phyloP scores from a whole-genome alignment of 1,140 invertebrate species.

The Caerostris extrusa region DNA sequence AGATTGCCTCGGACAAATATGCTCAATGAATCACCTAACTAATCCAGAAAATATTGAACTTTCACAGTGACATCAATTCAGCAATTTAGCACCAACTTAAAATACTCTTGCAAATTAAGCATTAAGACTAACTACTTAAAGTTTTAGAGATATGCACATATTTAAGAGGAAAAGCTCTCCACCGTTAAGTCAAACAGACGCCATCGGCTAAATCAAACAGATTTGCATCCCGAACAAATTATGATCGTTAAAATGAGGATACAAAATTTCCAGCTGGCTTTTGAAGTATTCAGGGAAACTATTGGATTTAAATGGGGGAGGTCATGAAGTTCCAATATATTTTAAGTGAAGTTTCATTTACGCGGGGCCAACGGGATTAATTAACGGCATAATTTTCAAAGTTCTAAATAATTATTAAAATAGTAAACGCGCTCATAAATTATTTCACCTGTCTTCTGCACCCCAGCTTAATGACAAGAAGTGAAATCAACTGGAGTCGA shows the following conservation, averaged over 20 bases:
- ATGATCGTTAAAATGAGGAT: conserved; percentile 38
- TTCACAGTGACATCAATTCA: conserved; percentile 16
- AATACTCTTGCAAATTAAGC: conserved; percentile 23
- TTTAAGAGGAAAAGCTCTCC: background rate
- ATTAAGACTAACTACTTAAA: conserved; percentile 43
- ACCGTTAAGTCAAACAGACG: conserved; percentile 40
- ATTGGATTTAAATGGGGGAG: background rate
- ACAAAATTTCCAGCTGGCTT: conserved; percentile 4
- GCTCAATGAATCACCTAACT: background rate
- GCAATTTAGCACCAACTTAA: conserved; percentile 26
- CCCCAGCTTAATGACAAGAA: background rate
- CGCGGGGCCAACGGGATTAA: background rate
- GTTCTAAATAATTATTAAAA: conserved; percentile 11
- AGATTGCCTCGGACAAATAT: background rate
- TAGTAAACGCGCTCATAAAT: background rate
- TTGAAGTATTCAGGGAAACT: background rate
- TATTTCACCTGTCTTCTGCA: background rate
- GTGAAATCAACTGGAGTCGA: background rate
- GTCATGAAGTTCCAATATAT: background rate
- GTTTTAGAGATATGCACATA: conserved; percentile 45
- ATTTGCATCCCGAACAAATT: conserved; percentile 44
- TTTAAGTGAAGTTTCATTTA: conserved; percentile 27
- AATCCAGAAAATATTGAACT: background rate
- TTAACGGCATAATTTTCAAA: background rate
- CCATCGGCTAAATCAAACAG: conserved; percentile 29